Conservation (phyloP, 2,888 invertebrate genomes). For the Meteorus colon region DNA sequence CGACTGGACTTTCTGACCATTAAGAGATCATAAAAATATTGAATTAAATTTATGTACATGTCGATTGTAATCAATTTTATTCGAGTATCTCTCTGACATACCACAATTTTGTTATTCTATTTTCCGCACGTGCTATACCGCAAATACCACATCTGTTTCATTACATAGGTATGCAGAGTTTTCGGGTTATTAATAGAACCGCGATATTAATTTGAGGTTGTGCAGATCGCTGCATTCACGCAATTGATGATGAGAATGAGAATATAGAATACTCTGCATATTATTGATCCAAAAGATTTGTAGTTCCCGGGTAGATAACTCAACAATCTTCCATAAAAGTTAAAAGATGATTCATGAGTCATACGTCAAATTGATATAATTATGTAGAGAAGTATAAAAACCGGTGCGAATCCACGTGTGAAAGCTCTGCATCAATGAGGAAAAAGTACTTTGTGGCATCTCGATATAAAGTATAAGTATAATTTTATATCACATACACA, state of each 20-base stretch:
- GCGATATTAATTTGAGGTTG: background rate
- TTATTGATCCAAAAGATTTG: no score
- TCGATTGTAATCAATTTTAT: constrained; percentile 1
- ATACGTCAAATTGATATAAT: no score
- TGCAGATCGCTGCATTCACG: background rate
- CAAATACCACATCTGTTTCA: background rate
- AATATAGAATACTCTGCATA: no score
- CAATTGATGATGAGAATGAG: background rate
- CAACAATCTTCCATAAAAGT: no score
- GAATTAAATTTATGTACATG: background rate
- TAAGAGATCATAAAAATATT: constrained; percentile 17
- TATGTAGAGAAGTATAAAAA: no score
- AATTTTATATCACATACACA: background rate
- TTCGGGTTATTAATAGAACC: background rate
- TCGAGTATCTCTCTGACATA: constrained; percentile 10
- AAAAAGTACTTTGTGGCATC: constrained; percentile 36
- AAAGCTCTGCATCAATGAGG: constrained; percentile 39
- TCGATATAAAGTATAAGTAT: constrained; percentile 4
- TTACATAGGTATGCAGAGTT: background rate
- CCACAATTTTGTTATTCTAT: constrained; percentile 17
- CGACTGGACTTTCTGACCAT: background rate
- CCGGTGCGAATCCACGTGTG: constrained; percentile 32
- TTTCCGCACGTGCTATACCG: constrained; percentile 4
- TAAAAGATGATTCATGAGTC: no score
- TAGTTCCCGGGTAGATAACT: no score